phyloP scores from a whole-genome alignment of 2,888 invertebrate species.

The Nomada fabriciana region DNA sequence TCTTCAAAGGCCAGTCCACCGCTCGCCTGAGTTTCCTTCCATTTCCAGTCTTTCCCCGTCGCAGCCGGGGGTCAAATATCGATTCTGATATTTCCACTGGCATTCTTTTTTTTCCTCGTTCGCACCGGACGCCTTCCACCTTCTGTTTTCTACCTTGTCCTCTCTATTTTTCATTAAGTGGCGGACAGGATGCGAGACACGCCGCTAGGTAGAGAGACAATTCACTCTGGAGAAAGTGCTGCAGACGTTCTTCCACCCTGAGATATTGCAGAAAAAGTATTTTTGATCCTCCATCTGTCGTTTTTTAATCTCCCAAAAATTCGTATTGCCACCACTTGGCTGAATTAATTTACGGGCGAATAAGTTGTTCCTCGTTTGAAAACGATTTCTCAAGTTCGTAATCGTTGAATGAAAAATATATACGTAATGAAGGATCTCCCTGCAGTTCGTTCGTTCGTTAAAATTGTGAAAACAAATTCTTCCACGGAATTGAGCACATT shows the following conservation, averaged over 20 bases:
- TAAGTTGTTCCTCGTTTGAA: too few species aligned
- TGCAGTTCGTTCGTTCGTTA: not conserved
- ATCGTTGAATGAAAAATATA: too few species aligned
- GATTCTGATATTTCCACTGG: conserved; percentile 74
- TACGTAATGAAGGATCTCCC: too few species aligned
- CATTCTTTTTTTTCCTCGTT: conserved; percentile 46
- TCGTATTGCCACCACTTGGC: not conserved
- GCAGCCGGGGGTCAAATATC: conserved; percentile 73
- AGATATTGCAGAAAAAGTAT: not conserved
- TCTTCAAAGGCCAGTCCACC: conserved; percentile 63
- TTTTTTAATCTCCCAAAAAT: not conserved
- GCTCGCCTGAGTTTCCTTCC: conserved; percentile 58
- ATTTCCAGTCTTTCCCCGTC: conserved; percentile 57
- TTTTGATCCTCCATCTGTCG: not conserved
- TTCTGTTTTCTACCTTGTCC: conserved; percentile 21
- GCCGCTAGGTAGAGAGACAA: not conserved
- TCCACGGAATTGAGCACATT: not conserved
- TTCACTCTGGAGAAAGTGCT: conserved; percentile 5
- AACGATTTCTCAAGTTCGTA: too few species aligned
- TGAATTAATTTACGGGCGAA: too few species aligned
- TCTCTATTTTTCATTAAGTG: conserved; percentile 57
- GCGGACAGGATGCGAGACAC: conserved; percentile 36
- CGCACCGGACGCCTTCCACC: conserved; percentile 45
- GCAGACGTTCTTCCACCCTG: not conserved
- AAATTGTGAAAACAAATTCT: not conserved